These are phyloP conservation scores for Harlomillsia oculata DNA, from an alignment of 1,140 invertebrate species.

Conservation along the genomic window DNA sequence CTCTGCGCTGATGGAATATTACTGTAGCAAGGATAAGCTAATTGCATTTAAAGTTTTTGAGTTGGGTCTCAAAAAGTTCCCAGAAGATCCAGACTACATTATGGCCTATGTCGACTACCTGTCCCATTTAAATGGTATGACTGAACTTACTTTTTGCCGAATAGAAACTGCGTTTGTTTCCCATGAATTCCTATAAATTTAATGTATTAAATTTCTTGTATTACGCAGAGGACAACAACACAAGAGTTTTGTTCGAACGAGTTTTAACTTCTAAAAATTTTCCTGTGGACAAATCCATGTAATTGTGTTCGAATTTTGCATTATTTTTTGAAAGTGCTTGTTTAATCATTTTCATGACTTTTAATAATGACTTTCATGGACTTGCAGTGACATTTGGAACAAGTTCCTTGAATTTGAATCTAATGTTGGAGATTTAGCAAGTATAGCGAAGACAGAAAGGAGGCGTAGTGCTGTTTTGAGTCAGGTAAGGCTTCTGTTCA, in stretches of 20 bases:
- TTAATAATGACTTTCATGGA: slow-evolving; percentile 9
- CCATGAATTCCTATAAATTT: neutral
- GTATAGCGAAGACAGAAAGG: slow-evolving; percentile 96
- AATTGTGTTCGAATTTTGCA: slow-evolving; percentile 41
- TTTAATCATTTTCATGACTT: slow-evolving; percentile 3
- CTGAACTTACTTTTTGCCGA: neutral
- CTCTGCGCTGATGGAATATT: slow-evolving; percentile 97
- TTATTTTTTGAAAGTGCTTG: neutral
- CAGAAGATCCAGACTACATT: slow-evolving; percentile 86
- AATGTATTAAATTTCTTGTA: slow-evolving; percentile 14
- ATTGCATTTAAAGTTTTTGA: slow-evolving; percentile 98
- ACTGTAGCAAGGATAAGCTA: slow-evolving; percentile 97
- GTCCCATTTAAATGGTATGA: slow-evolving; percentile 88
- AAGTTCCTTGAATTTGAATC: slow-evolving; percentile 96
- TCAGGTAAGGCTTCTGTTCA: slow-evolving; percentile 51
- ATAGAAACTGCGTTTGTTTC: neutral
- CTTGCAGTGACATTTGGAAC: slow-evolving; percentile 90
- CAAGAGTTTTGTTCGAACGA: slow-evolving; percentile 90
- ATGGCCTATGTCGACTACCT: slow-evolving; percentile 94
- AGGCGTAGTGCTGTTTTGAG: slow-evolving; percentile 79
- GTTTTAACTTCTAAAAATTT: slow-evolving; percentile 88
- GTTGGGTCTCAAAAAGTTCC: slow-evolving; percentile 92
- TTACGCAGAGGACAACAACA: slow-evolving; percentile 91
- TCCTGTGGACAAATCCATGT: slow-evolving; percentile 83
- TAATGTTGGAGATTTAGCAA: slow-evolving; percentile 94